Base-by-base conservation (phyloP, 2,113 vertebrate genomes). In the Barbus barbus region DNA sequence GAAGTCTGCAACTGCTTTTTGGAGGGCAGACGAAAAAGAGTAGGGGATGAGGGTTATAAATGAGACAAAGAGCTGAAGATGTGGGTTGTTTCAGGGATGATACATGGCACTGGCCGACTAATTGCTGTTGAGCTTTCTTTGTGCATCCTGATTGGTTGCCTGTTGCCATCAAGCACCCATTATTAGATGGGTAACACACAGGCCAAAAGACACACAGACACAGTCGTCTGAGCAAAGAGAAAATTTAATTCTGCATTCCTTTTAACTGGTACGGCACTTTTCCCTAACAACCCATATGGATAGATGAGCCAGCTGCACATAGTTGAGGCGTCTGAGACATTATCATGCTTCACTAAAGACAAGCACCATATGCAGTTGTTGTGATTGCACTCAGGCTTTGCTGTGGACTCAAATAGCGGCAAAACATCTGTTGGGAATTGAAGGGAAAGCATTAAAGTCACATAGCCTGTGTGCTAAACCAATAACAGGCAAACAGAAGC, bases 161-260 rank as follows among this genome's bases (percentile, higher is more conserved):
- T 0, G 20, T 24, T 14, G n/a, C 24, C 22, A 74, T 74, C 5
- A n/a, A 46, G 71, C 33, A 9, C 9, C 33, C 4, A 9, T n/a
- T 9, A 38, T 38, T 38, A 71, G 33, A 38, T 20, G 36, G 67
- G 67, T 71, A n/a, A 71, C 33, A 71, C 20, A 12, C 4, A 13
- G 33, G 33, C 20, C 41, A 44, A 44, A 2, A 44, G 11, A 38
- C 65, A 20, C 31, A 20, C 1, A 20, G 65, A 38, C 33, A 36
- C 33, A 69, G 33, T 33, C 16, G 9, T 31, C 65, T 36, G 33
- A 38, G 38, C 36, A 0, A 14, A 74, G 44, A 28, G 67, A 56
- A 53, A 74, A 88, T 86, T 46, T 82, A 84, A 88, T 79, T 78
- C 63, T 75, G 74, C 67, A 51, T 76, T 48, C 51, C 38, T 31